Evolutionary conservation across 2,797 vertebrate species (phyloP), one percentile per base, ranked within the genome.

Genomic region (Kryptolebias ocellatus): DNA sequence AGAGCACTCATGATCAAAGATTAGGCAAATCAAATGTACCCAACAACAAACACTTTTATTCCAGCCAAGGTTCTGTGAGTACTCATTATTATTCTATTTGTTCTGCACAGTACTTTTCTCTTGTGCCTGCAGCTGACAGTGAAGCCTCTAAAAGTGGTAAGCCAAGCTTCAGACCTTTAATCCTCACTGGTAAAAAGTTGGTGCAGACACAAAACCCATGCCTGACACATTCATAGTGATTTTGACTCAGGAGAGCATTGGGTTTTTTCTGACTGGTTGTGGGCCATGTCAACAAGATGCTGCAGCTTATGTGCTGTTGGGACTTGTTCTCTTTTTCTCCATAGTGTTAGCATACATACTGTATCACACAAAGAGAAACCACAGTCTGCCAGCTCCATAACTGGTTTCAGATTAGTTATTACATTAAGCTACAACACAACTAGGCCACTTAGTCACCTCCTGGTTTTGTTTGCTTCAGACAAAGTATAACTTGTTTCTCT

Each of bases 221-320:
- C 14, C 46, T 47, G 17, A 47, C 46, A 15, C 4, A 5, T 47
- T 47, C 5, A 47, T 47, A 4, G 17, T 7, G 16, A n/a, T 47
- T 47, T 17, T n/a, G 46, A 6, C 31, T 34, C 4, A 34, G 31
- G 31, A 18, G 17, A n/a, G 15, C 44, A 5, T 46, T 46, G 14
- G 20, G 42, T 46, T 51, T 17, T 37, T 27, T 50, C 51, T 4
- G 29, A 11, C 11, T 79, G 75, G 59, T 80, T 1, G 1, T 11
- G 9, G 11, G 59, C 78, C 76, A 72, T n/a, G 29, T 72, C 39
- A 4, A 47, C 78, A 83, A 60, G 62, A 58, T 64, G 72, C 50
- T 61, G 68, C 50, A 69, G 64, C 58, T 63, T 78, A 71, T 69
- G 67, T 67, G 66, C 14, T 74, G 70, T 81, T 64, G 62, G 67